Conservation (phyloP, 2,797 vertebrate species). For the Xerus rutilus region DNA sequence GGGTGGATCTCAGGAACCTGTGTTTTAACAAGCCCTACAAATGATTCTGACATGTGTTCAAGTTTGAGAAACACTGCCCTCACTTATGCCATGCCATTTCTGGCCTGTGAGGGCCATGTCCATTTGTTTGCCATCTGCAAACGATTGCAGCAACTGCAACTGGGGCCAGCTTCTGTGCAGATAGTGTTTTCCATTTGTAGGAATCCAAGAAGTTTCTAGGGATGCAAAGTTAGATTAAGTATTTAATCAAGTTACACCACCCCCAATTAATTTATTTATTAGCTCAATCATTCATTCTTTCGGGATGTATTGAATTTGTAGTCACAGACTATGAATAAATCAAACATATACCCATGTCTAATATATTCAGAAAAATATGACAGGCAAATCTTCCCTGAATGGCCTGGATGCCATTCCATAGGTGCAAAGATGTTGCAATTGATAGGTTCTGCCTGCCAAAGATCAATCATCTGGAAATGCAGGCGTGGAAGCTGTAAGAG, state of each 20-base stretch:
- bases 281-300: not conserved
- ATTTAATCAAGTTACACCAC: not conserved
- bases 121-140: not conserved
- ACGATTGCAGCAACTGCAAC: not conserved
- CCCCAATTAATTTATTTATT: not conserved
- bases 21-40: not conserved
- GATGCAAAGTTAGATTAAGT: not conserved
- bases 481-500: too few relatives aligned
- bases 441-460: not conserved
- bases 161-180: not conserved
- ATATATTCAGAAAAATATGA: not conserved
- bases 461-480: not conserved
- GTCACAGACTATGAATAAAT: not conserved
- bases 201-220: slow-evolving; percentile 27
- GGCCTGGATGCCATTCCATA: not conserved
- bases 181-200: not conserved
- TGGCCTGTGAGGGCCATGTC: not conserved
- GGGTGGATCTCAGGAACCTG: not conserved
- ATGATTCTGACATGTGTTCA: not conserved
- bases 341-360: not conserved
- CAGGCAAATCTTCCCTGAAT: not conserved
- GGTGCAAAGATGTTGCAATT: not conserved
- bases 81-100: not conserved
- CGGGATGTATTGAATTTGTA: not conserved
- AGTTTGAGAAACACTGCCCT: not conserved